phyloP scores from a whole-genome alignment of 2,113 vertebrate genomes.

The Hippocampus guttulatus region DNA sequence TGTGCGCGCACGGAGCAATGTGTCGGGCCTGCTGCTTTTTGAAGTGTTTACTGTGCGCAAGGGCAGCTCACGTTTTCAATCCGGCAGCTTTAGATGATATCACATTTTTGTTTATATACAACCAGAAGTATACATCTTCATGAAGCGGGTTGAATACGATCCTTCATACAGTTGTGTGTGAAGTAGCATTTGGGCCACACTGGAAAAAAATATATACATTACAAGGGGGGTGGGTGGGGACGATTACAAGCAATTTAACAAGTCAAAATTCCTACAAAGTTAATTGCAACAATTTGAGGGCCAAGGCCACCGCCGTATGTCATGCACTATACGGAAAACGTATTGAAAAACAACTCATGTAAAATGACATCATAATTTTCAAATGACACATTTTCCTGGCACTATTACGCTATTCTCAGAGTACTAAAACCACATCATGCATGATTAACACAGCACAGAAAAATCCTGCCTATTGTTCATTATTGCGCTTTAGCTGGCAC shows the following conservation, averaged over 20 bases:
- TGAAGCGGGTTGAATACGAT: not conserved
- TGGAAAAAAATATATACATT: not conserved
- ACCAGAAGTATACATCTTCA: conserved; percentile 21
- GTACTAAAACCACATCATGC: not conserved
- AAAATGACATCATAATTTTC: not conserved
- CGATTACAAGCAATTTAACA: not conserved
- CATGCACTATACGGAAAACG: not conserved
- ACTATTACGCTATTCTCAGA: not conserved
- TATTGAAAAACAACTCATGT: not conserved
- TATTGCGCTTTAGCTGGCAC: conserved; percentile 4
- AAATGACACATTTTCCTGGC: not conserved
- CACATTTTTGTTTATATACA: conserved; percentile 27
- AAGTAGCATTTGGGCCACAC: not conserved
- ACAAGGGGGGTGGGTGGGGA: too few species aligned
- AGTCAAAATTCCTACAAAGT: not conserved
- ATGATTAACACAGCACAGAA: not conserved
- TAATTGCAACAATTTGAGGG: not conserved
- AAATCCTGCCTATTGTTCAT: not conserved
- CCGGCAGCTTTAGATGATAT: conserved; percentile 29
- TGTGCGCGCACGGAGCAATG: conserved; percentile 27
- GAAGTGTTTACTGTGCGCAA: conserved; percentile 40
- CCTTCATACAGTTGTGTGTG: not conserved
- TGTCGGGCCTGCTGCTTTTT: conserved; percentile 49
- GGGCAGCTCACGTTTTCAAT: conserved; percentile 31
- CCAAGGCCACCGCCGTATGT: not conserved